Base-by-base conservation (phyloP, 2,888 invertebrate species). In the Drosophila subsilvestris region DNA sequence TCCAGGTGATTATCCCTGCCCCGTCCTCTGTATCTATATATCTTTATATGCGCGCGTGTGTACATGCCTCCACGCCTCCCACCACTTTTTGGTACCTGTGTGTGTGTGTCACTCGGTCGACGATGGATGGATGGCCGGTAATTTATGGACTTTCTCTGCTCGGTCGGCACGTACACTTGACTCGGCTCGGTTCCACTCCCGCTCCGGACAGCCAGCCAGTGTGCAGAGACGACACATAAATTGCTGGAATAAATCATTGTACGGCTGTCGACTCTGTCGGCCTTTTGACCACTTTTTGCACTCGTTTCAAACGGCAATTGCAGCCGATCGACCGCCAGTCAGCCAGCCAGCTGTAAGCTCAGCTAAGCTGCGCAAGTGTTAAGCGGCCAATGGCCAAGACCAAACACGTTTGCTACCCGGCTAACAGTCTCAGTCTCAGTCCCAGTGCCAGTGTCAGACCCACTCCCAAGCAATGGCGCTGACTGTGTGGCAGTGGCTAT, bases 91-190 rank as follows among this genome's bases (percentile, higher is more conserved):
- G 32, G 5, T 32, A 43, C 37, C 37, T 37, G 37, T 70, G 70
- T 80, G 84, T 79, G 74, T 82, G 56, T 75, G 82, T 83, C 86
- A 83, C 75, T 83, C 77, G 83, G 86, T 83, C 82, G 83, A 66
- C 82, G 62, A 61, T 56, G 55, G 62, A 61, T 56, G 55, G 56
- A 60, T 71, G 65, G 65, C 45, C 57, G 66, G 75, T 90, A 86
- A 87, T 89, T 90, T 86, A 90, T 89, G 80, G 84, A 90, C 90
- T 90, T 90, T 90, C 90, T 88, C 90, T 90, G 83, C 78, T 83
- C 76, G 76, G 62, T 62, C 69, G 62, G 72, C 73, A 72, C 73
- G 66, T 66, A 66, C 69, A 68, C 43, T 54, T 22, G 65, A 42
- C 47, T n/a, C 27, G 43, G 43, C n/a, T 22, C 53, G 10, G 9